Conservation (phyloP, 2,888 invertebrate genomes). For the Microplitis manilae region DNA sequence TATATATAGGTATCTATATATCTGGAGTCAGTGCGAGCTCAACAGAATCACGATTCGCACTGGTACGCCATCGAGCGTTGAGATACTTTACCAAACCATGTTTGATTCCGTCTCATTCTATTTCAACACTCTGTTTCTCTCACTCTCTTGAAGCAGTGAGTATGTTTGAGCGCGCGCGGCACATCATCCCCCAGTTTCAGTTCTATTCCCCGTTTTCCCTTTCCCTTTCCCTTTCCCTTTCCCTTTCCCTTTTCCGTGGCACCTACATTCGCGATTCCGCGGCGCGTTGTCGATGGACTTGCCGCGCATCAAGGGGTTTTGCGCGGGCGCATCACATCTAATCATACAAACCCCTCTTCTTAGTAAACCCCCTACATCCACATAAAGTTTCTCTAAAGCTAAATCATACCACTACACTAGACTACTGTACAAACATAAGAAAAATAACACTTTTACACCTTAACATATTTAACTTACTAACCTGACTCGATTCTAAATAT, state of each 20-base stretch:
- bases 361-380: conserved; percentile 32
- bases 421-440: too few relatives aligned
- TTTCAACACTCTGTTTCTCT: conserved; percentile 52
- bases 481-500: too few relatives aligned
- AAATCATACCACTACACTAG: too few relatives aligned
- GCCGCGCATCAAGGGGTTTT: conserved; percentile 53
- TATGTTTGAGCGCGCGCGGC: conserved; percentile 14
- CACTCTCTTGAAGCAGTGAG: conserved; percentile 15
- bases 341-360: conserved; percentile 32
- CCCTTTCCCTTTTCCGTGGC: background rate
- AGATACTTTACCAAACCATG: conserved; percentile 63
- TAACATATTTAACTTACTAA: too few relatives aligned
- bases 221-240: background rate
- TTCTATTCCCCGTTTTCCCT: conserved; percentile 15
- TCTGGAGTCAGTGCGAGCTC: conserved; percentile 59
- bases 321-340: conserved; percentile 44
- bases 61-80: conserved; percentile 69
- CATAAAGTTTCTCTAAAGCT: background rate
- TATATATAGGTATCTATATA: conserved; percentile 17
- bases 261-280: conserved; percentile 45
- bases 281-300: conserved; percentile 51
- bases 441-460: too few relatives aligned
- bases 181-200: conserved; percentile 27
- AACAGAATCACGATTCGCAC: conserved; percentile 70
- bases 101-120: conserved; percentile 51